Percentiles rank a stretch among this genome's conserved stretches.
These are phyloP conservation scores for Rhamnusium bicolor DNA, from an alignment of 2,888 invertebrate species.

Conservation along the genomic window DNA sequence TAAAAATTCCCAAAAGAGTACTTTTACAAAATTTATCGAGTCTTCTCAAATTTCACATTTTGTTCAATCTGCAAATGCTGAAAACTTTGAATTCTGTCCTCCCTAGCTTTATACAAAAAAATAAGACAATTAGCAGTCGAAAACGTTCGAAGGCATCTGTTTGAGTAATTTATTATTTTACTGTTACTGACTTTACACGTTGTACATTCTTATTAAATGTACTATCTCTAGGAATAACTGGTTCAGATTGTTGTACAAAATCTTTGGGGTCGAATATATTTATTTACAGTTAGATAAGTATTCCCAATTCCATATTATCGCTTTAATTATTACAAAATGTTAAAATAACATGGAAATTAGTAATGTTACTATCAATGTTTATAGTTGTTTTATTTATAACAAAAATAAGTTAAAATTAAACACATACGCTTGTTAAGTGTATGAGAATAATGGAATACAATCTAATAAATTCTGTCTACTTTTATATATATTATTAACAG, in stretches of 20 bases:
- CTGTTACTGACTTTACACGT: background rate
- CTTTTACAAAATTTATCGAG: no score
- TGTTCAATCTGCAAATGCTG: no score
- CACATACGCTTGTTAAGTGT: conserved; percentile 19
- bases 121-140: no score
- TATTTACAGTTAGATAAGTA: conserved; percentile 10
- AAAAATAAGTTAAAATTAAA: conserved; percentile 17
- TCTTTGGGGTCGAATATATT: conserved; percentile 5
- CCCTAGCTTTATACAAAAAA: no score
- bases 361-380: conserved; percentile 13
- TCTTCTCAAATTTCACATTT: no score
- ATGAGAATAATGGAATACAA: conserved; percentile 1
- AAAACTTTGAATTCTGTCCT: no score
- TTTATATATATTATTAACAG: background rate
- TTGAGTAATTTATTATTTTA: background rate
- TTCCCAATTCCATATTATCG: conserved; percentile 5
- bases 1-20: no score
- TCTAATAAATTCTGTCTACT: background rate
- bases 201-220: no score
- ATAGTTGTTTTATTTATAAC: background rate
- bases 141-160: no score
- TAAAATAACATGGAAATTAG: conserved; percentile 16
- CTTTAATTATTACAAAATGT: background rate
- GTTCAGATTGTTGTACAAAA: conserved; percentile 1
- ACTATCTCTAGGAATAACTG: conserved; percentile 9